Percentiles rank a stretch among this genome's conserved stretches.
Evolutionary conservation across 2,797 vertebrate species (phyloP).

Genomic region (Gephyroberyx darwinii): DNA sequence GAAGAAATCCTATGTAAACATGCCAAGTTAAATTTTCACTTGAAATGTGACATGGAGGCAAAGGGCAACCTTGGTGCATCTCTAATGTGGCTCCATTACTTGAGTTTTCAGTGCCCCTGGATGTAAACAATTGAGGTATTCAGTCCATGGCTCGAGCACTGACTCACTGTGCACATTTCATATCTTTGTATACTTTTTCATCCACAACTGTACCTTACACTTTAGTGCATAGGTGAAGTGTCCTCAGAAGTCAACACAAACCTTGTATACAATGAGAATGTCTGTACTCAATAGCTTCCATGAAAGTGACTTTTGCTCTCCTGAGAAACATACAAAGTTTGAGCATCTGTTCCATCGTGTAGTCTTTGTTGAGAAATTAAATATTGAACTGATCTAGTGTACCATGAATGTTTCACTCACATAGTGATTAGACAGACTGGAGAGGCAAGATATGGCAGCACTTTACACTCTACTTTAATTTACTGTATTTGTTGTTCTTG

Average conservation of each 20-base stretch:
- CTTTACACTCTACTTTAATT: conserved; percentile 71
- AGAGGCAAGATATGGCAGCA: conserved; percentile 71
- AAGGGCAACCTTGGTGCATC: conserved; percentile 75
- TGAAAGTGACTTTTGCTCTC: conserved; percentile 76
- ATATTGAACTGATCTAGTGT: conserved; percentile 83
- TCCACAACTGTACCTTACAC: conserved; percentile 47
- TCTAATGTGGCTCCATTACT: conserved; percentile 71
- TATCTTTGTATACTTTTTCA: conserved; percentile 54
- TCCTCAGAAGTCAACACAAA: conserved; percentile 60
- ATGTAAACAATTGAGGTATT: conserved; percentile 79
- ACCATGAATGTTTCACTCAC: conserved; percentile 83
- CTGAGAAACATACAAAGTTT: conserved; percentile 79
- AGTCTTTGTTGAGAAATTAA: conserved; percentile 83
- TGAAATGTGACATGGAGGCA: conserved; percentile 77
- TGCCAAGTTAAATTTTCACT: conserved; percentile 80
- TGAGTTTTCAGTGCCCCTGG: conserved; percentile 71
- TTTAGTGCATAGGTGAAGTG: conserved; percentile 66
- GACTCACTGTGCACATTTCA: conserved; percentile 62
- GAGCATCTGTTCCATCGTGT: conserved; percentile 82
- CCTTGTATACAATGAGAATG: conserved; percentile 59
- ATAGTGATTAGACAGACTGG: conserved; percentile 79
- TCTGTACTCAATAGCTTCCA: conserved; percentile 58
- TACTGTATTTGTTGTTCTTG: conserved; percentile 64
- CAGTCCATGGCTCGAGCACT: conserved; percentile 58
- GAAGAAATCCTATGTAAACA: conserved; percentile 84